These are phyloP conservation scores for Aegotheles bennettii DNA, from an alignment of 2,113 vertebrate species.

Conservation along the genomic window DNA sequence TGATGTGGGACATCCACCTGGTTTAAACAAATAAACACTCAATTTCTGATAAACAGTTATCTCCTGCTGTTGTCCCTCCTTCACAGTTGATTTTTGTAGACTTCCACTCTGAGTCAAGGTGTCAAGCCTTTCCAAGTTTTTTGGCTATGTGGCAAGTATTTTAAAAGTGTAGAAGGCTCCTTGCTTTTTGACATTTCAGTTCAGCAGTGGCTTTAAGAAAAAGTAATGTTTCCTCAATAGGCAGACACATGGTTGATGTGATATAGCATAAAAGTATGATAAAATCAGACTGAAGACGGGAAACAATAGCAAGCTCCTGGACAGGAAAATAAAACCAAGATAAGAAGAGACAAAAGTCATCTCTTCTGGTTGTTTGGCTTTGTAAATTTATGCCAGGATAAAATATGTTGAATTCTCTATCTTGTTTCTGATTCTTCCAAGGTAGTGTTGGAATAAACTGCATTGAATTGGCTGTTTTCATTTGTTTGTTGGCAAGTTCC, in stretches of 20 bases:
- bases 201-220: not conserved
- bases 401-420: conserved; percentile 25
- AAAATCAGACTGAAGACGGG: not conserved
- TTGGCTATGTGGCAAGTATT: not conserved
- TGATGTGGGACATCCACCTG: not conserved
- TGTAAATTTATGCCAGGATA: conserved; percentile 18
- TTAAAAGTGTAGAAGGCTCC: not conserved
- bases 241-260: not conserved
- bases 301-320: not conserved
- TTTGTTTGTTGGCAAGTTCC: not conserved
- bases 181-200: not conserved
- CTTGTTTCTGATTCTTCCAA: conserved; percentile 46
- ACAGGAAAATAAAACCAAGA: not conserved
- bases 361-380: conserved; percentile 14
- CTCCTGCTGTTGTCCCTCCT: not conserved
- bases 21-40: not conserved
- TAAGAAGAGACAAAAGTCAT: not conserved
- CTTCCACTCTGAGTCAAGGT: not conserved
- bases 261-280: not conserved
- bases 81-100: not conserved
- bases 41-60: not conserved
- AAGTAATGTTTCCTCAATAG: not conserved
- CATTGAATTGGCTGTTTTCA: conserved; percentile 31
- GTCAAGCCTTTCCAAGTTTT: not conserved
- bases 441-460: conserved; percentile 35